These are phyloP conservation scores for Lasioglossum pauxillum DNA, from an alignment of 2,888 invertebrate genomes.

Conservation along the genomic window DNA sequence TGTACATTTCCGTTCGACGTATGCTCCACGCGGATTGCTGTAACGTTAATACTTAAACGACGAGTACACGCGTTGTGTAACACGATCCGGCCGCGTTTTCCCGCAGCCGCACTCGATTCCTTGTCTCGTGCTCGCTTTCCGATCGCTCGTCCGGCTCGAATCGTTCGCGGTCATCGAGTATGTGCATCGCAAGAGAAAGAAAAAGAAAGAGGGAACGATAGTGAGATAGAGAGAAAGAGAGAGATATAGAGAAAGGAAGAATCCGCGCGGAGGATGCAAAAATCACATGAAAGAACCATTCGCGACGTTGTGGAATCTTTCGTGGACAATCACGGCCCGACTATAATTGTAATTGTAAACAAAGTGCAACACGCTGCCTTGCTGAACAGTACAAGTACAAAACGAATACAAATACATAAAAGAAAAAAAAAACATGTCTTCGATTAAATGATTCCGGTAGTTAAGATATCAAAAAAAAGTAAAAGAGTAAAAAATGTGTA, in stretches of 20 bases:
- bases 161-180: slow-evolving; percentile 20
- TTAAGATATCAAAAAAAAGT: slow-evolving; percentile 79
- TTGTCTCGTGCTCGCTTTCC: slow-evolving; percentile 21
- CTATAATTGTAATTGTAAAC: slow-evolving; percentile 82
- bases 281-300: slow-evolving; percentile 57
- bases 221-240: background rate
- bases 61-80: slow-evolving; percentile 51
- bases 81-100: slow-evolving; percentile 45
- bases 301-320: slow-evolving; percentile 78
- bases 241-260: background rate
- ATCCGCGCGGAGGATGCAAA: slow-evolving; percentile 30
- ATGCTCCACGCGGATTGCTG: slow-evolving; percentile 2
- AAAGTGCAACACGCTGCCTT: slow-evolving; percentile 85
- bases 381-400: slow-evolving; percentile 85
- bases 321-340: slow-evolving; percentile 81
- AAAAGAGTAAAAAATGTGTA: slow-evolving; percentile 46
- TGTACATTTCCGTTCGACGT: background rate
- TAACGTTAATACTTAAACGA: slow-evolving; percentile 14
- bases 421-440: slow-evolving; percentile 79
- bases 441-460: slow-evolving; percentile 83
- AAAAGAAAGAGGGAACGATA: background rate
- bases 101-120: background rate
- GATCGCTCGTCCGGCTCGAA: slow-evolving; percentile 17
- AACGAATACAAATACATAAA: slow-evolving; percentile 84
- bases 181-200: background rate